Percentiles rank a stretch among this genome's conserved stretches.
Conservation (phyloP, 2,113 vertebrate genomes). For the Corynorhinus townsendii region DNA sequence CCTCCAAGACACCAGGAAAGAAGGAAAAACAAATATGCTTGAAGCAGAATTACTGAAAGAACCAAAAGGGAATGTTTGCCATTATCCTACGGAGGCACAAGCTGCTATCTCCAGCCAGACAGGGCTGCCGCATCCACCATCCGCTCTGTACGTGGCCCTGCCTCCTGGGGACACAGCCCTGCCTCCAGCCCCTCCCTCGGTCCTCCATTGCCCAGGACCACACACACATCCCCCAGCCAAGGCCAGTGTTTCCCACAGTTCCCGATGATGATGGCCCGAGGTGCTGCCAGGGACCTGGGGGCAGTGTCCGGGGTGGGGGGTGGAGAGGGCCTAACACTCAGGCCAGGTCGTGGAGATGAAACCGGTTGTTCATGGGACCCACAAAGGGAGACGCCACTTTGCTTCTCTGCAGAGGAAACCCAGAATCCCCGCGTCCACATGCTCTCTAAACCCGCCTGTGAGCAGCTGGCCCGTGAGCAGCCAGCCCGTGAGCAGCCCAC, state of each 20-base stretch:
- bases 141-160: fast-evolving
- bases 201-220: neutral
- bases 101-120: neutral
- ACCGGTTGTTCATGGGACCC: neutral
- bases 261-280: fast-evolving
- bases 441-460: too few species aligned
- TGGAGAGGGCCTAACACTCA: neutral
- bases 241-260: neutral
- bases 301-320: fast-evolving
- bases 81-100: fast-evolving
- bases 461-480: too few species aligned
- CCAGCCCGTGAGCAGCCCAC: too few species aligned
- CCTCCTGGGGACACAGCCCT: too few species aligned
- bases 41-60: neutral
- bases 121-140: neutral
- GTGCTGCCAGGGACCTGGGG: neutral
- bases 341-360: neutral
- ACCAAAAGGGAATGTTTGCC: neutral
- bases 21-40: neutral
- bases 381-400: neutral
- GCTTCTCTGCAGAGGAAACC: neutral
- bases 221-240: neutral
- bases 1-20: neutral
- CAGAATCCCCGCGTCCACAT: neutral
- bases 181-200: too few species aligned